phyloP scores from a whole-genome alignment of 92 coral and sea anemone genomes.

The Epizoanthus stellaris region DNA sequence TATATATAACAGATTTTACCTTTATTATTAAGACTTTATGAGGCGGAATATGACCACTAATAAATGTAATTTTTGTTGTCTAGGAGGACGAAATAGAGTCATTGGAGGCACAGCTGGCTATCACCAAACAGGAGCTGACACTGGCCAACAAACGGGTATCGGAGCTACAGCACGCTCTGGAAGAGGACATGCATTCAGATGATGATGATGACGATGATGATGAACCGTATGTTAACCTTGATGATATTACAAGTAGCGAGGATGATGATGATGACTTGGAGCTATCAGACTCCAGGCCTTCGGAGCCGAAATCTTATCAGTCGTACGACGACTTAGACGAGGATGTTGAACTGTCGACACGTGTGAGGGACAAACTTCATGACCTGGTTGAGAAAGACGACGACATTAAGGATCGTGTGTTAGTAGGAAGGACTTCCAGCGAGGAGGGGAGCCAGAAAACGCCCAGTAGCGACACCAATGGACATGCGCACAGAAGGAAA shows the following conservation, averaged over 20 bases:
- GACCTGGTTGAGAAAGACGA: conserved; percentile 44
- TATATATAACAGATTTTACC: too few relatives aligned
- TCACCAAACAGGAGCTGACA: conserved; percentile 84
- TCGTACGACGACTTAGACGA: conserved; percentile 90
- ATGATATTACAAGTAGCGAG: conserved; percentile 44
- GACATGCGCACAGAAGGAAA: conserved; percentile 38
- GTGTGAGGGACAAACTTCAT: conserved; percentile 28
- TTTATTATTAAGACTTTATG: too few relatives aligned
- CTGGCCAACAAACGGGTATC: conserved; percentile 89
- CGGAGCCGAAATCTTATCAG: conserved; percentile 97
- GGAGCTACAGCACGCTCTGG: conserved; percentile 93
- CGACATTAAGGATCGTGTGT: conserved; percentile 23
- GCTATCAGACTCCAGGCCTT: conserved; percentile 75
- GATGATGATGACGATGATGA: conserved; percentile 80
- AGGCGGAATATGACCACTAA: background rate
- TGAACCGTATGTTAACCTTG: conserved; percentile 46
- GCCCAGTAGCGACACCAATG: conserved; percentile 9
- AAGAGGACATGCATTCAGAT: conserved; percentile 90
- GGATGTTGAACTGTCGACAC: conserved; percentile 60
- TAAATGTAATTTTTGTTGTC: background rate
- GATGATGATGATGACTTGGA: conserved; percentile 68
- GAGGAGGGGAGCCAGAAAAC: conserved; percentile 11
- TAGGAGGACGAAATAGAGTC: conserved; percentile 89
- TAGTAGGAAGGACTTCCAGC: conserved; percentile 8
- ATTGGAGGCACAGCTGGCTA: conserved; percentile 80